Evolutionary conservation across 2,113 vertebrate genomes (phyloP), one percentile per base, ranked within the genome.

Genomic region (Dipodomys stephensi): DNA sequence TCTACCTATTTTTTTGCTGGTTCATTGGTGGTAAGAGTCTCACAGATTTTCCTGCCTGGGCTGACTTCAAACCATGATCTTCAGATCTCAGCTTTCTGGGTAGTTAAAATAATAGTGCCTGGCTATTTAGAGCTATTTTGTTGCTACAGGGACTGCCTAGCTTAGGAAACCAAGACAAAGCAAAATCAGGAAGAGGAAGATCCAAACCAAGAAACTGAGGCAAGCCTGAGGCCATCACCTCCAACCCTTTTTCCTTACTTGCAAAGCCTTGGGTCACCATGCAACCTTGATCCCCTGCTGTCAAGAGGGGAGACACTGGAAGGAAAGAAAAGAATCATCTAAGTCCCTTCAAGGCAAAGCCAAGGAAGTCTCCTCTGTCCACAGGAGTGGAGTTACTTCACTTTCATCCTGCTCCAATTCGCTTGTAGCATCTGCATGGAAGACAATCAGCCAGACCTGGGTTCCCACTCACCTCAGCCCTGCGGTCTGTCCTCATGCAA

Each of bases 401-500:
- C 22, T 13, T 28, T 35, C 68, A 7, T 4, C 77, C 53, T 25
- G 80, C 30, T 65, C 83, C 83, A 68, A 0, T 73, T 49, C 78
- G 83, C 62, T 83, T 25, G 1, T 0, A 62, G 72, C 30, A 57
- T 65, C 80, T 60, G 62, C 49, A 15, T 53, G 6, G 0, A 12
- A 65, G 39, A 76, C 4, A 39, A 69, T n/a, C 35, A 4, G 79
- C 74, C 19, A 22, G n/a, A 30, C 39, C 69, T 9, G 1, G n/a
- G 19, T 32, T 53, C 68, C n/a, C 12, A 90, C 97, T 97, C 87
- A 97, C 96, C 96, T 97, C 92, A 97, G 90, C 85, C 85, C 62
- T 1, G 1, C 20, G 7, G 91, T 49, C 46, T 4, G 60, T 93
- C 90, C 69, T 94, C 62, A 32, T 7, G 80, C 74, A 86, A 83